Evolutionary conservation across 2,888 invertebrate species (phyloP).

Genomic region (Hirtodrosophila alboralis): DNA sequence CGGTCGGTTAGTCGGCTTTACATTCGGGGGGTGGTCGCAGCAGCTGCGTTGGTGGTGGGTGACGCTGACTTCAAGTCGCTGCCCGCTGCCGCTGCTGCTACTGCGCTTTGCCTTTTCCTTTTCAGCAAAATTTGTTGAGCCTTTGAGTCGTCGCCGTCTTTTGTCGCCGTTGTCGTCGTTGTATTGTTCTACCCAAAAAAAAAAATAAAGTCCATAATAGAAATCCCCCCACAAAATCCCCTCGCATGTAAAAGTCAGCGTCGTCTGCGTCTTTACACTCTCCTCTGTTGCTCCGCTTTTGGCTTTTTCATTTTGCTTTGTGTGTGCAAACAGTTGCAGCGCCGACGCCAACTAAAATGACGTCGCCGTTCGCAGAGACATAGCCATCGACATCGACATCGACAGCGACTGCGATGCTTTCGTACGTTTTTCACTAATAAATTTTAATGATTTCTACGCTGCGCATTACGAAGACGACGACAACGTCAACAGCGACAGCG

Average conservation of each 20-base stretch:
- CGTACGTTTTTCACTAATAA: conserved; percentile 56
- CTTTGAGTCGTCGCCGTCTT: conserved; percentile 49
- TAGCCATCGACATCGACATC: too few relatives aligned
- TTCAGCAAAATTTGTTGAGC: conserved; percentile 76
- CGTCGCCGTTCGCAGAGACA: conserved; percentile 28
- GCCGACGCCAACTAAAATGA: conserved; percentile 47
- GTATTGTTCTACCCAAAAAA: conserved; percentile 73
- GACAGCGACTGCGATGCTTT: conserved; percentile 38
- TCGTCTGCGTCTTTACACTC: conserved; percentile 43
- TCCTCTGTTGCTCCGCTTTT: conserved; percentile 31
- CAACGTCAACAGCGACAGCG: conserved; percentile 17
- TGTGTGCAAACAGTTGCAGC: conserved; percentile 64
- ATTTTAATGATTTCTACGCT: conserved; percentile 74
- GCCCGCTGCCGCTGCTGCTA: conserved; percentile 43
- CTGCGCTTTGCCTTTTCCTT: conserved; percentile 74
- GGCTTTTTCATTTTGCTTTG: conserved; percentile 49
- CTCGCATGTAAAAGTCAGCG: conserved; percentile 25
- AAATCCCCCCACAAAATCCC: conserved; percentile 42
- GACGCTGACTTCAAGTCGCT: conserved; percentile 29
- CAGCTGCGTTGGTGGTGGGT: conserved; percentile 71
- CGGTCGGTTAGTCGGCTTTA: conserved; percentile 18
- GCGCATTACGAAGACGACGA: conserved; percentile 54
- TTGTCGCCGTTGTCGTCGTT: conserved; percentile 40
- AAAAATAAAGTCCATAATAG: conserved; percentile 65
- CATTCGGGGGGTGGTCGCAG: conserved; percentile 47